A percentile compares a stretch with the other conserved stretches of the same genome.
phyloP scores from a whole-genome alignment of 2,888 invertebrate species.

The Agrotis ipsilon region DNA sequence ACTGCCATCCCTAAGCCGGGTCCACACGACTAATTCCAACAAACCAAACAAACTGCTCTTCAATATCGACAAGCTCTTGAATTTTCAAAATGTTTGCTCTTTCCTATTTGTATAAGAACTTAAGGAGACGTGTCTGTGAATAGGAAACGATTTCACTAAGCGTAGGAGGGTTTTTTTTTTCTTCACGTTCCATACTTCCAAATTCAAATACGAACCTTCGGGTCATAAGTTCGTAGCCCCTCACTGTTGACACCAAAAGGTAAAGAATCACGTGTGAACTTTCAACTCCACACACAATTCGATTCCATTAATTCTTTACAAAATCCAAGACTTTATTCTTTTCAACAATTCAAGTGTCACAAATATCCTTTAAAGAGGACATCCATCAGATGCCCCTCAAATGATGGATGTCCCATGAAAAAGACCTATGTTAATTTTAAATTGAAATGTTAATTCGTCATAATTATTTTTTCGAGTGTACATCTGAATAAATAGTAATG shows the following conservation, averaged over 20 bases:
- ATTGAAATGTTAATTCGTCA: slow-evolving; percentile 87
- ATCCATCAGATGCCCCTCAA: slow-evolving; percentile 79
- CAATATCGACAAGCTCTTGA: slow-evolving; percentile 78
- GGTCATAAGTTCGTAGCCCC: slow-evolving; percentile 63
- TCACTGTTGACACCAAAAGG: slow-evolving; percentile 77
- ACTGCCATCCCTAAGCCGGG: slow-evolving; percentile 67
- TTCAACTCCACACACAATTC: slow-evolving; percentile 74
- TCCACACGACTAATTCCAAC: slow-evolving; percentile 63
- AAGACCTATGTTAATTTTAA: slow-evolving; percentile 85
- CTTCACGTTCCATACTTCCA: slow-evolving; percentile 22
- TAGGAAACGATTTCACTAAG: slow-evolving; percentile 68
- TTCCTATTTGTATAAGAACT: slow-evolving; percentile 73
- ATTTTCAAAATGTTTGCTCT: slow-evolving; percentile 80
- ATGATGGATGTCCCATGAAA: slow-evolving; percentile 88
- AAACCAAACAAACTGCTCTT: slow-evolving; percentile 75
- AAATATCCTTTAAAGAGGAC: slow-evolving; percentile 79
- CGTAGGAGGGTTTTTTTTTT: slow-evolving; percentile 67
- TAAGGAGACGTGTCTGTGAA: slow-evolving; percentile 66
- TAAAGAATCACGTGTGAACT: slow-evolving; percentile 87
- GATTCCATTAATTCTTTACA: slow-evolving; percentile 75
- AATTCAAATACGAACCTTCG: slow-evolving; percentile 52
- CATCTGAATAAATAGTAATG: slow-evolving; percentile 80
- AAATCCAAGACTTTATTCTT: slow-evolving; percentile 78
- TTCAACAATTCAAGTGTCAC: slow-evolving; percentile 87
- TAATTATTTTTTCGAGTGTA: slow-evolving; percentile 80